Evolutionary conservation across 1,140 invertebrate species (phyloP).

Genomic region (Drosophila oshimai): DNA sequence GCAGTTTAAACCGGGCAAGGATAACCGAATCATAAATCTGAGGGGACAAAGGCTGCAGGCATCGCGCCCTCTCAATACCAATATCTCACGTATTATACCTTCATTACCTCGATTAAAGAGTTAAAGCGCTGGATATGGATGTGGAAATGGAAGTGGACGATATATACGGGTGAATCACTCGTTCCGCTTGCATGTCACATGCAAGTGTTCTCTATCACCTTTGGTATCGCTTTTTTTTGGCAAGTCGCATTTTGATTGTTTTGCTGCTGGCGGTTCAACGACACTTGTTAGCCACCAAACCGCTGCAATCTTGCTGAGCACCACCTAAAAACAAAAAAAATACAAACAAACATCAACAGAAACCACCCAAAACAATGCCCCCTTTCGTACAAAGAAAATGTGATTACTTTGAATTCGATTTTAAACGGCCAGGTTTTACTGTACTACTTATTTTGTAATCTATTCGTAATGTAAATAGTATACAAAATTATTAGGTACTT

Average conservation of each 20-base stretch:
- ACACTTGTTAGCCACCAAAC: constrained; percentile 8
- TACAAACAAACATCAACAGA: not conserved
- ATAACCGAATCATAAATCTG: constrained; percentile 6
- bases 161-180: constrained; percentile 4
- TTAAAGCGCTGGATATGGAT: not conserved
- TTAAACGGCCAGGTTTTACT: too few species aligned
- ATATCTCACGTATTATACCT: too few species aligned
- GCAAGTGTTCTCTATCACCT: constrained; percentile 8
- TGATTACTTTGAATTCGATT: too few species aligned
- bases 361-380: not conserved
- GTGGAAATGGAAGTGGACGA: not conserved
- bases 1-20: constrained; percentile 20
- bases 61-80: not conserved
- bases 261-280: constrained; percentile 37
- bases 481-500: too few species aligned
- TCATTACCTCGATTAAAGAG: not conserved
- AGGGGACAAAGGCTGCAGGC: not conserved
- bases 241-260: not conserved
- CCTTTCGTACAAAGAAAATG: not conserved
- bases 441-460: too few species aligned
- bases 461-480: too few species aligned
- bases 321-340: not conserved
- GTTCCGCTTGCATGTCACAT: not conserved
- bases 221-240: constrained; percentile 1
- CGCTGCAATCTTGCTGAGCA: constrained; percentile 5